phyloP scores from a whole-genome alignment of 2,797 vertebrate species.

The Capromys pilorides region DNA sequence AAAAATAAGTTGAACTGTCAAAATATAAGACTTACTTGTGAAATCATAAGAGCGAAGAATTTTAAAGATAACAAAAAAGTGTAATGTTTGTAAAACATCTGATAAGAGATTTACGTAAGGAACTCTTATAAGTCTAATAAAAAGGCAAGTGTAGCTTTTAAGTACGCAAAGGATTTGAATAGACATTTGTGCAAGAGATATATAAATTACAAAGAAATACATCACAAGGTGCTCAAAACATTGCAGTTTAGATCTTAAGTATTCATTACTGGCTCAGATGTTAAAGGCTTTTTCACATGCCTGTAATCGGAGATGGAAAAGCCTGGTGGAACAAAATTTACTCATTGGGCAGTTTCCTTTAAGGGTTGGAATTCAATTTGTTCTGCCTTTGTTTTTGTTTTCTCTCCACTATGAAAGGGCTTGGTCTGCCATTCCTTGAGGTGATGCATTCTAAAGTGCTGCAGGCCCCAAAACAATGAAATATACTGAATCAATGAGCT shows the following conservation, averaged over 20 bases:
- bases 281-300: background rate
- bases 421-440: background rate
- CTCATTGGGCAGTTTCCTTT: background rate
- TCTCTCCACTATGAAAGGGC: background rate
- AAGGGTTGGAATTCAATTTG: too few species aligned
- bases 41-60: background rate
- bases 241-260: background rate
- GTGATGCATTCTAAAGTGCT: background rate
- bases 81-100: too few species aligned
- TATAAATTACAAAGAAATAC: background rate
- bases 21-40: background rate
- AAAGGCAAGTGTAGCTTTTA: background rate
- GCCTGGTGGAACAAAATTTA: background rate
- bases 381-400: background rate
- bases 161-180: constrained; percentile 6
- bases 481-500: background rate
- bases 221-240: background rate
- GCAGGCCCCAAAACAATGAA: background rate
- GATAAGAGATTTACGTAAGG: too few species aligned
- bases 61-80: background rate
- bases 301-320: background rate
- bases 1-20: background rate
- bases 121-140: too few species aligned
- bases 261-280: background rate
- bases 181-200: background rate